Base-by-base conservation (phyloP, 2,888 invertebrate genomes). In the Drosophila quinaria region DNA sequence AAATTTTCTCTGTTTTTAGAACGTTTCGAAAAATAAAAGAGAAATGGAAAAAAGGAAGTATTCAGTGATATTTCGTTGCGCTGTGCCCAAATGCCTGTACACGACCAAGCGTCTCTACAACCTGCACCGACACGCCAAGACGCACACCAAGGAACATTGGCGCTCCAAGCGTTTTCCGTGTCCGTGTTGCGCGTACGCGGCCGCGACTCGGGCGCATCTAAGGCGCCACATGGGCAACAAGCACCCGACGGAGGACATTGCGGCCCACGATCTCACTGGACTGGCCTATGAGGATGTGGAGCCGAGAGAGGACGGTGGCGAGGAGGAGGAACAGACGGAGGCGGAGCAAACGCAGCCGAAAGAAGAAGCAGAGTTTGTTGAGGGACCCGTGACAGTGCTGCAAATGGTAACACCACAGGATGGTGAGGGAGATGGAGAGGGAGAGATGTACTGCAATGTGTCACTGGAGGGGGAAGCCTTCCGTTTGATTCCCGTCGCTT, bases 391-490 rank as follows among this genome's bases (percentile, higher is more conserved):
- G 1, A 77, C 77, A 4, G 77, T 77, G 33, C 47, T 77, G 25
- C 59, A 77, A 44, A 37, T 77, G 70, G 80, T 74, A 3, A 76
- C 62, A 9, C 76, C 75, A 0, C 25, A 66, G 1, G 60, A 19
- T 6, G 13, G 65, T 8, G 37, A 74, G 10, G 79, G 79, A 0
- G 70, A 79, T 9, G 2, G 25, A 25, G 25, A 25, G 5, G 2
- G 25, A 2, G 25, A 25, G 5, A 6, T 47, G n/a, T 66, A 60
- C 39, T 70, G 62, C 15, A 52, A 60, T 19, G 41, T 60, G 0
- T 19, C 79, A 0, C 22, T 79, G 4, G 79, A 77, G 10, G 77
- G 77, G 1, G 77, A 77, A 66, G 77, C 70, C 0, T 77, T 79
- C 29, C 70, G 77, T 0, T 19, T 77, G 3, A 74, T 77, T 13